Evolutionary conservation across 2,888 invertebrate genomes (phyloP).

Genomic region (Apocheima hispidaria): DNA sequence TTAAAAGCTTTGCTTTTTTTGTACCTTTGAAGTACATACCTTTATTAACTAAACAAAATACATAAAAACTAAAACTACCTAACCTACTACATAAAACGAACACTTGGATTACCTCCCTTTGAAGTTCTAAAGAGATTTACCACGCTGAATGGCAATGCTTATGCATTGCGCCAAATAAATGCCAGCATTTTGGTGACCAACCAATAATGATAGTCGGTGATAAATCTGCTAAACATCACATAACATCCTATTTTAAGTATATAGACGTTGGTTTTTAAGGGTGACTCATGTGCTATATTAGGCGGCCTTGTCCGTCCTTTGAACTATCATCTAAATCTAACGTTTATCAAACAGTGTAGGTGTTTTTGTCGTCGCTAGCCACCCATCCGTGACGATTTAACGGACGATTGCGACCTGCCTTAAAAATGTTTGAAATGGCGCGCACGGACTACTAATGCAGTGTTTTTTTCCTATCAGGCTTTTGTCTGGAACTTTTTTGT

Average conservation of each 20-base stretch:
- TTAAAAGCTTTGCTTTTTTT: too few relatives aligned
- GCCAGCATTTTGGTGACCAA: too few relatives aligned
- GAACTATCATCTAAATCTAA: slow-evolving; percentile 40
- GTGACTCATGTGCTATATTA: slow-evolving; percentile 52
- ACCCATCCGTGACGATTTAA: slow-evolving; percentile 63
- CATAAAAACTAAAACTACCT: too few relatives aligned
- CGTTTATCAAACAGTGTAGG: slow-evolving; percentile 47
- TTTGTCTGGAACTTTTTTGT: slow-evolving; percentile 6
- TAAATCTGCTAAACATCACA: too few relatives aligned
- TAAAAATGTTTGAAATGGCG: slow-evolving; percentile 54
- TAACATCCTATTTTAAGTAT: background rate
- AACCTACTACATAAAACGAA: too few relatives aligned
- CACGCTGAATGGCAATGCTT: too few relatives aligned
- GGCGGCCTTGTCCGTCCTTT: slow-evolving; percentile 69
- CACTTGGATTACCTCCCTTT: too few relatives aligned
- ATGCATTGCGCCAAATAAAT: too few relatives aligned
- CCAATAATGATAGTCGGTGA: too few relatives aligned
- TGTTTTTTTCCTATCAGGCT: slow-evolving; percentile 14
- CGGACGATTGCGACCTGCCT: slow-evolving; percentile 65
- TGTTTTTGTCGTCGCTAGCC: slow-evolving; percentile 50
- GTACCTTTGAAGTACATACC: too few relatives aligned
- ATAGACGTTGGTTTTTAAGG: slow-evolving; percentile 7
- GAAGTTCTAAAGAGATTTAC: too few relatives aligned
- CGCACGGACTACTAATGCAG: slow-evolving; percentile 43
- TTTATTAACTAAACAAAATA: too few relatives aligned